Conservation (phyloP, 2,113 vertebrate genomes). For the Triplophysa siluroides region DNA sequence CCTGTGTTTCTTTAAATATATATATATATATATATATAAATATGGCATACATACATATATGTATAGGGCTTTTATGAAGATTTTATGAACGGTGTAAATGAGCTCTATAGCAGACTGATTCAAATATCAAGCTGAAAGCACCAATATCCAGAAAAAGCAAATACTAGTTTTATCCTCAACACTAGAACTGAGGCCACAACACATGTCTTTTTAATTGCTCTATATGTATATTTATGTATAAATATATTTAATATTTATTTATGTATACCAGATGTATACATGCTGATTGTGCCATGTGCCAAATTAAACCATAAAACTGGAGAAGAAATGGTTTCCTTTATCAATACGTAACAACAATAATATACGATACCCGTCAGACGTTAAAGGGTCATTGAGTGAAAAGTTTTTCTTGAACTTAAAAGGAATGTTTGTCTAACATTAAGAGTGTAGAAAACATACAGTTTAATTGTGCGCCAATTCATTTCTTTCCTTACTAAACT, state of each 20-base stretch:
- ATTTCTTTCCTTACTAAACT: too few species aligned
- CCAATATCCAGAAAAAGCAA: constrained; percentile 49
- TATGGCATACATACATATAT: constrained; percentile 81
- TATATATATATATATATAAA: constrained; percentile 77
- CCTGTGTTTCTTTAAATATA: constrained; percentile 76
- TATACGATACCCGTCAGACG: too few species aligned
- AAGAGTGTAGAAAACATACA: too few species aligned
- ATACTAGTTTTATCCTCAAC: constrained; percentile 55
- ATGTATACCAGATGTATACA: constrained; percentile 83
- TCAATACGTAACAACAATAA: background rate
- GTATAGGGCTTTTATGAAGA: constrained; percentile 79
- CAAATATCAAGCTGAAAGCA: constrained; percentile 55
- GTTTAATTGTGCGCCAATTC: too few species aligned
- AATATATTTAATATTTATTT: constrained; percentile 85
- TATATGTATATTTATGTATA: constrained; percentile 84
- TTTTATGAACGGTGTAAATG: constrained; percentile 56
- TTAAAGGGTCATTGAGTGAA: too few species aligned
- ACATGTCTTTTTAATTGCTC: constrained; percentile 78
- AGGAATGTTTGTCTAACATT: too few species aligned
- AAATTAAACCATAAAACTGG: constrained; percentile 81
- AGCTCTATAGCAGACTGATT: constrained; percentile 35
- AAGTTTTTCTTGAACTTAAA: too few species aligned
- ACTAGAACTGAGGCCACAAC: constrained; percentile 61
- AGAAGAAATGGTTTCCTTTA: constrained; percentile 73
- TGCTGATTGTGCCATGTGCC: constrained; percentile 86